Evolutionary conservation across 2,113 vertebrate species (phyloP).

Genomic region (Patagioenas fasciata): DNA sequence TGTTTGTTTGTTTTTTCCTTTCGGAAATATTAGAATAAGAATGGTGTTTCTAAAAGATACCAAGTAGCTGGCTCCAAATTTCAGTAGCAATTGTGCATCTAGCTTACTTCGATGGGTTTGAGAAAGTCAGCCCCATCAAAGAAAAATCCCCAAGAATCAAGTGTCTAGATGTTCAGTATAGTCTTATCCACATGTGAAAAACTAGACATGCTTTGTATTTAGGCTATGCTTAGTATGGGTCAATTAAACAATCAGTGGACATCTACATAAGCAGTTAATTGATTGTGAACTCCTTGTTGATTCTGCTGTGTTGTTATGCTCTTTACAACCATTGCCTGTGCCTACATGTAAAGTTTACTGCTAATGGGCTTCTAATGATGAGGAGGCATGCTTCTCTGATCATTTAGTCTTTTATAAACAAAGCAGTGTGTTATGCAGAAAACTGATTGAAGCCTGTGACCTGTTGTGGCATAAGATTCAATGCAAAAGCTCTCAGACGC

Average conservation of each 20-base stretch:
- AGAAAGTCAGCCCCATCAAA: not conserved
- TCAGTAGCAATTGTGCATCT: not conserved
- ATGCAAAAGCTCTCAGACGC: not conserved
- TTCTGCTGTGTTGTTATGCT: not conserved
- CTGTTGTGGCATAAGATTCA: not conserved
- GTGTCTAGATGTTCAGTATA: not conserved
- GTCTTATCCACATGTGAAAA: not conserved
- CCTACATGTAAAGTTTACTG: not conserved
- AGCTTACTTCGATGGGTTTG: not conserved
- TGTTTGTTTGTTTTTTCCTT: not conserved
- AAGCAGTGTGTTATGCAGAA: not conserved
- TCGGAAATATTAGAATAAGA: not conserved
- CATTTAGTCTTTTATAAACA: not conserved
- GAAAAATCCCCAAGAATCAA: not conserved
- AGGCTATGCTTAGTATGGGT: not conserved
- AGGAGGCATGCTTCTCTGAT: not conserved
- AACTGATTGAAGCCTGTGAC: not conserved
- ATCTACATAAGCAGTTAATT: not conserved
- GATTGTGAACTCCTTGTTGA: not conserved
- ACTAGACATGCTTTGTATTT: not conserved
- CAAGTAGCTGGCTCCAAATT: not conserved
- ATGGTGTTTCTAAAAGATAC: not conserved
- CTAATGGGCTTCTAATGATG: not conserved
- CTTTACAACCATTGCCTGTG: not conserved
- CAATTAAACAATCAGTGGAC: not conserved